A percentile compares a stretch with the other conserved stretches of the same genome.
Conservation (phyloP, 2,888 invertebrate species). For the Eupithecia abbreviata region DNA sequence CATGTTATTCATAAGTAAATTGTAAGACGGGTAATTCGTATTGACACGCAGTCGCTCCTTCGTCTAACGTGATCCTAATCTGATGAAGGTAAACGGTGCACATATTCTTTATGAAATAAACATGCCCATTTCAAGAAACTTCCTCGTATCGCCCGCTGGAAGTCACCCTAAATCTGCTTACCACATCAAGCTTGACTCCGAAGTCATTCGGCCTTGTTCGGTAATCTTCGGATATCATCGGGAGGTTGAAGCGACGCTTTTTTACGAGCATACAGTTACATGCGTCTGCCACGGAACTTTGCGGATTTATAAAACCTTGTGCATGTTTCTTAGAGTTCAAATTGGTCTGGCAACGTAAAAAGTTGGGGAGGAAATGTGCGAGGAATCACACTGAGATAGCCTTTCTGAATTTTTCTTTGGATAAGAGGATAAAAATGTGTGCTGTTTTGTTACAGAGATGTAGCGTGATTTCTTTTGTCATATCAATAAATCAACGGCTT, state of each 20-base stretch:
- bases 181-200: slow-evolving; percentile 42
- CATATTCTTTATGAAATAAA: slow-evolving; percentile 20
- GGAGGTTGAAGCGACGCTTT: slow-evolving; percentile 65
- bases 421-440: slow-evolving; percentile 68
- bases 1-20: no score
- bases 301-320: slow-evolving; percentile 38
- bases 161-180: slow-evolving; percentile 45
- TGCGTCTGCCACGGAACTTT: slow-evolving; percentile 44
- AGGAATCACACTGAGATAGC: slow-evolving; percentile 69
- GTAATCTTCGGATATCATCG: slow-evolving; percentile 68
- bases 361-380: slow-evolving; percentile 42
- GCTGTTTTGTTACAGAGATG: slow-evolving; percentile 43
- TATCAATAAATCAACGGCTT: slow-evolving; percentile 33
- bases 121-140: slow-evolving; percentile 16
- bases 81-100: slow-evolving; percentile 4
- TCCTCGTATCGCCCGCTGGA: slow-evolving; percentile 34
- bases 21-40: not conserved
- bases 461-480: slow-evolving; percentile 21
- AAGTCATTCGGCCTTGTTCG: slow-evolving; percentile 62
- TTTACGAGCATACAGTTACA: slow-evolving; percentile 68
- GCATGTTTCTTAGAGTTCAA: slow-evolving; percentile 45
- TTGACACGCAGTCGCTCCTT: not conserved
- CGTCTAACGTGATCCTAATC: not conserved
- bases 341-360: slow-evolving; percentile 45
- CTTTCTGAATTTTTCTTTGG: slow-evolving; percentile 70